Percentiles rank a stretch among this genome's conserved stretches.
These are phyloP conservation scores for Hirtodrosophila trivittata DNA, from an alignment of 2,888 invertebrate genomes.

Conservation along the genomic window DNA sequence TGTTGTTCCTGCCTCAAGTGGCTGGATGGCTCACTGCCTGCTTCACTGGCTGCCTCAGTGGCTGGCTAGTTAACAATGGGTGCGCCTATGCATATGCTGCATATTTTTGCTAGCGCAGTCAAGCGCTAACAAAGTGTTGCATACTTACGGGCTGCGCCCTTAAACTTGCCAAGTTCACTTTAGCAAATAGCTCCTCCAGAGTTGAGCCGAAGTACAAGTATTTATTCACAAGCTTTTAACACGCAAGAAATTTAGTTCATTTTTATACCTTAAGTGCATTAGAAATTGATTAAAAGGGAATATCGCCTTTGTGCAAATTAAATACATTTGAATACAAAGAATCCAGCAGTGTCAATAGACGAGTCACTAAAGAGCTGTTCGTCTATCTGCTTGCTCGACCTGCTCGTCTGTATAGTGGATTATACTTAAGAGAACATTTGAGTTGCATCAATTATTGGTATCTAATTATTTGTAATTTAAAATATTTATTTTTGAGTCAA, in stretches of 20 bases:
- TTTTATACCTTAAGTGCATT: not conserved
- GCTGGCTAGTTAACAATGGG: conserved; percentile 49
- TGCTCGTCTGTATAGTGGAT: no score
- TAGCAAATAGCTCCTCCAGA: conserved; percentile 18
- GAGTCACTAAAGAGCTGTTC: no score
- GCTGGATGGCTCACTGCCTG: conserved; percentile 19
- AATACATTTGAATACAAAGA: no score
- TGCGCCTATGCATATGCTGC: conserved; percentile 67
- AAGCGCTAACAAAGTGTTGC: conserved; percentile 53
- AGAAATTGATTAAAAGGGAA: not conserved
- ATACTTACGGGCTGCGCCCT: conserved; percentile 51
- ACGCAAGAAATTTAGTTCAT: not conserved
- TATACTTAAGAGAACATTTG: no score
- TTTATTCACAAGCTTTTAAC: no score
- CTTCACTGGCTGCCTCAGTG: conserved; percentile 7
- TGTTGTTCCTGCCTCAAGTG: conserved; percentile 54
- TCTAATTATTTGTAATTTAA: no score
- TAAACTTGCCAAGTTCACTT: conserved; percentile 60
- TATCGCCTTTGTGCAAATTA: no score
- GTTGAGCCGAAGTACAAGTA: not conserved
- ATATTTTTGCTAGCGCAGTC: conserved; percentile 45
- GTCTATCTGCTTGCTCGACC: no score
- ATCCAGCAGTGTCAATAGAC: no score
- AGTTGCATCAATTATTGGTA: no score
- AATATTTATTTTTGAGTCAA: no score